phyloP scores from a whole-genome alignment of 2,113 vertebrate genomes.

The Cichladusa arquata region DNA sequence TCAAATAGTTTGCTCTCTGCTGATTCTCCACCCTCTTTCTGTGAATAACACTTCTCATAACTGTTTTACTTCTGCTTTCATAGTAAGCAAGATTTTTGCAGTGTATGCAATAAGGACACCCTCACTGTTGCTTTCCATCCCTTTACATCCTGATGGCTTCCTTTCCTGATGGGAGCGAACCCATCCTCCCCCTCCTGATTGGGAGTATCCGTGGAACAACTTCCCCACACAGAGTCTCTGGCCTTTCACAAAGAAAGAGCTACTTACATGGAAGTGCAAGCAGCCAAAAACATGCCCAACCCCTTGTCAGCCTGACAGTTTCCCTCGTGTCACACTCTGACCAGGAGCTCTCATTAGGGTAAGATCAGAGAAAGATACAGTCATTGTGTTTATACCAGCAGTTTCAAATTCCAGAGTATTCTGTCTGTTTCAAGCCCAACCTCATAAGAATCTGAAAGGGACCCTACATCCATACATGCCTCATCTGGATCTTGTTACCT shows the following conservation, averaged over 20 bases:
- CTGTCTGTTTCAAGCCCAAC: background rate
- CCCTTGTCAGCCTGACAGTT: background rate
- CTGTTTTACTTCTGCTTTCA: background rate
- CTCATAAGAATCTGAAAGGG: background rate
- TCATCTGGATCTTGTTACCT: background rate
- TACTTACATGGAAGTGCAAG: background rate
- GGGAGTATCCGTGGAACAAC: background rate
- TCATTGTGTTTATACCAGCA: background rate
- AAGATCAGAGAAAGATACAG: background rate
- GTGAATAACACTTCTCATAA: background rate
- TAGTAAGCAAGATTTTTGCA: background rate
- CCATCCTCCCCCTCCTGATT: background rate
- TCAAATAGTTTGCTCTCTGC: background rate
- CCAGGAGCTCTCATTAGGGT: background rate
- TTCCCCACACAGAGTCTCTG: background rate
- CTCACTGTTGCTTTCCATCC: background rate
- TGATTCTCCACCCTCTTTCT: background rate
- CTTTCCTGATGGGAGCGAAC: background rate
- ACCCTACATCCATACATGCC: background rate
- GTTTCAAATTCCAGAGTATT: background rate
- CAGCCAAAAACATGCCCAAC: background rate
- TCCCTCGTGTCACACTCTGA: background rate
- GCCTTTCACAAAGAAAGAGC: background rate
- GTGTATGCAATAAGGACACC: rapidly evolving
- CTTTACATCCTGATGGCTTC: background rate